Conservation (phyloP, 2,888 invertebrate species). For the Chrysotoxum bicinctum region DNA sequence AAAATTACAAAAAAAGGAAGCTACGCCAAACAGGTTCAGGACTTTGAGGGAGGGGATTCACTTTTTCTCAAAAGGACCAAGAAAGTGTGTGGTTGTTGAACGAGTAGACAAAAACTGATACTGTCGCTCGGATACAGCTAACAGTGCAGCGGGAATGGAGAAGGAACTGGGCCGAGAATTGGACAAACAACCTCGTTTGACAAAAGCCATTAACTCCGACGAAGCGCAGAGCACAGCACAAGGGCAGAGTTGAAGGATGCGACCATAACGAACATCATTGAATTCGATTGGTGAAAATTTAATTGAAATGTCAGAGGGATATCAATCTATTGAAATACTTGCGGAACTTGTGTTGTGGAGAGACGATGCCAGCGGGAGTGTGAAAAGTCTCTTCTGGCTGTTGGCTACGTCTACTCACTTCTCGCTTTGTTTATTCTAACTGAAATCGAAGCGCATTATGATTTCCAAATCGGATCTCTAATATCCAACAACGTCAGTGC, state of each 20-base stretch:
- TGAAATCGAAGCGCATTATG: conserved; percentile 66
- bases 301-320: conserved; percentile 72
- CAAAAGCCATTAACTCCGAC: conserved; percentile 69
- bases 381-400: not conserved
- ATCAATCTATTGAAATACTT: conserved; percentile 71
- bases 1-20: not conserved
- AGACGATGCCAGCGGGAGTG: not conserved
- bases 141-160: not conserved
- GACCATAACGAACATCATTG: conserved; percentile 65
- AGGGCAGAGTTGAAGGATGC: conserved; percentile 52
- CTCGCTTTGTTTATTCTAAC: conserved; percentile 65
- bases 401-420: conserved; percentile 21
- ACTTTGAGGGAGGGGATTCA: conserved; percentile 35
- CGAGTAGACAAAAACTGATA: conserved; percentile 57
- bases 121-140: conserved; percentile 24
- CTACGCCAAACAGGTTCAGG: not conserved
- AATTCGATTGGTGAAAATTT: conserved; percentile 72
- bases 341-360: conserved; percentile 18
- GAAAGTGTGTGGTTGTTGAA: conserved; percentile 46
- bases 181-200: conserved; percentile 48
- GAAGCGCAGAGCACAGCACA: conserved; percentile 7
- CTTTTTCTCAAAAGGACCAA: conserved; percentile 59
- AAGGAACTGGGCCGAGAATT: not conserved
- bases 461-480: conserved; percentile 64
- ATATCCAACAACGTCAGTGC: conserved; percentile 56